Base-by-base conservation (phyloP, 2,113 vertebrate genomes). In the Pituophis catenifer region DNA sequence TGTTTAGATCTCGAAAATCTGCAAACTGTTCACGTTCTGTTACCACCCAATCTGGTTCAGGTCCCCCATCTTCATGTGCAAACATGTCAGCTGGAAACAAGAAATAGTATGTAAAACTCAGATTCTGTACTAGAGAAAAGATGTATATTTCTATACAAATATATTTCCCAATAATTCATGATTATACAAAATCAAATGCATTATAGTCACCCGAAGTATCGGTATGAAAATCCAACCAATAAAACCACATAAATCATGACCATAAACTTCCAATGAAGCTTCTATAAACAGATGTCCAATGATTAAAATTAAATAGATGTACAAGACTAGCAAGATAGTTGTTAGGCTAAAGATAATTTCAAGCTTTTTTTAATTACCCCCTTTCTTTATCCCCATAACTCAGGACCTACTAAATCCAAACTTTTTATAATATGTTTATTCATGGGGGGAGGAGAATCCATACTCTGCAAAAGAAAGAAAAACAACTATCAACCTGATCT, bases 1-100 rank as follows among this genome's bases (percentile, higher is more conserved):
- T 99, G 97, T 99, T 99, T 93, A 99, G 96, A 94, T 99, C 99
- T 92, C 99, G 97, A 96, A 99, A 99, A 97, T 99, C 99, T 23
- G 97, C 97, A 93, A 99, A 99, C 96, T 99, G 99, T 90, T 99
- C 99, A 89, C 99, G 97, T 93, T 99, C 99, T 0, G 98, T 99
- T 92, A 97, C 96, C 70, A 99, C 99, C 99, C 99, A 99, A 94
- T 99, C 99, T 19, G 99, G 99, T 94, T 99, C 99, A 1, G 98
- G 98, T 75, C 98, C 98, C 0, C 97, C 98, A 2, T 99, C 99
- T 96, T 99, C 99, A 2, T 99, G 98, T 44, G 98, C 98, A 97
- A 99, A 99, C 99, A 99, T 99, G 95, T 99, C 99, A 44, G 98
- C 99, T 99, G 92, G 19, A 94, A 91, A 89, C 52, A 91, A 96